Percentiles rank a stretch among this genome's conserved stretches.
Conservation (phyloP, 1,140 invertebrate species). For the Saccostrea cuccullata region DNA sequence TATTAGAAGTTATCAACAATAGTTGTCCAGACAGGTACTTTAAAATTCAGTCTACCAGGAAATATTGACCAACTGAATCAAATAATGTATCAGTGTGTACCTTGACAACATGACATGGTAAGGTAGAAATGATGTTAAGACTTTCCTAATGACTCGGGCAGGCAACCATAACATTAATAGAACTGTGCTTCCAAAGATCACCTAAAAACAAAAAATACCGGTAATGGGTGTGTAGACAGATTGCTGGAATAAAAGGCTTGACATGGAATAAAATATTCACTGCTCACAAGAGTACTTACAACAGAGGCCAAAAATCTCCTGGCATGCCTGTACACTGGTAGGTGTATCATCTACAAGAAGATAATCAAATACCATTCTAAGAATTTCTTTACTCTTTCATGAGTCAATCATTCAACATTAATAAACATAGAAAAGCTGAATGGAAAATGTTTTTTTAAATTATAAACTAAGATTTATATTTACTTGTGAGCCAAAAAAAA, state of each 20-base stretch:
- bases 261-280: neutral
- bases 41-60: neutral
- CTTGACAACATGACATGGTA: conserved; percentile 89
- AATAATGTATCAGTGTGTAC: conserved; percentile 67
- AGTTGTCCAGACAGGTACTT: too few species aligned
- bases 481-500: too few species aligned
- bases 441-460: neutral
- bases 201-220: conserved; percentile 58
- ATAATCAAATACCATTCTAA: neutral
- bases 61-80: neutral
- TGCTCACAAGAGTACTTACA: conserved; percentile 81
- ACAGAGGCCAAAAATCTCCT: conserved; percentile 93
- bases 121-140: conserved; percentile 93
- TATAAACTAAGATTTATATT: too few species aligned
- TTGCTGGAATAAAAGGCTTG: neutral
- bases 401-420: too few species aligned
- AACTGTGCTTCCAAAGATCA: conserved; percentile 95
- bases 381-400: too few species aligned
- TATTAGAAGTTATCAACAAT: too few species aligned
- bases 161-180: conserved; percentile 98
- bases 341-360: conserved; percentile 95
- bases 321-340: conserved; percentile 94
- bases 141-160: conserved; percentile 89
- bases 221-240: neutral
- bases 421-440: neutral